A percentile compares a stretch with the other conserved stretches of the same genome.
phyloP scores from a whole-genome alignment of 2,797 vertebrate species.

The Falco concolor region DNA sequence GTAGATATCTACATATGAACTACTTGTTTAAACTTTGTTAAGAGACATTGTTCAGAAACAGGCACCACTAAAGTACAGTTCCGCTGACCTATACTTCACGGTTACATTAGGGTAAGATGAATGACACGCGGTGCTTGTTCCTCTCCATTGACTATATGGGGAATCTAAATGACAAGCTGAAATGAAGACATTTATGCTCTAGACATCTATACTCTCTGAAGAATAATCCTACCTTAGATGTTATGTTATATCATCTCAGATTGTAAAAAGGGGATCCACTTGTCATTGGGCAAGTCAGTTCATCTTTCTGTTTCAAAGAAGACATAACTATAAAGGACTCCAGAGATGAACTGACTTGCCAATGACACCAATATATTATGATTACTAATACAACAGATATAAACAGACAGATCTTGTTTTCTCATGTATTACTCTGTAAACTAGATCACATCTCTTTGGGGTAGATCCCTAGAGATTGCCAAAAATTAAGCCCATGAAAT shows the following conservation, averaged over 20 bases:
- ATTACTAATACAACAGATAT: not conserved
- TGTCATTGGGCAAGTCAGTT: not conserved
- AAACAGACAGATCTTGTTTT: not conserved
- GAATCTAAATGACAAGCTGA: conserved; percentile 5
- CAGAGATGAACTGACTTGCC: not conserved
- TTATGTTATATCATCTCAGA: rapidly evolving
- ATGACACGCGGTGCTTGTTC: not conserved
- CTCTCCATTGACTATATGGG: not conserved
- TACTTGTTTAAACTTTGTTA: not conserved
- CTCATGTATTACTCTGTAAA: not conserved
- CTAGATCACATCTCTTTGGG: not conserved
- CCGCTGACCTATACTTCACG: conserved; percentile 21
- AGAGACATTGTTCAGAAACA: not conserved
- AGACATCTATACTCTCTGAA: not conserved
- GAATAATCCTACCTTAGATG: not conserved
- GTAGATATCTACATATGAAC: not conserved
- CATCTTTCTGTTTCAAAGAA: not conserved
- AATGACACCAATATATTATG: not conserved
- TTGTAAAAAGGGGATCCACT: not conserved
- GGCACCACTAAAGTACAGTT: not conserved
- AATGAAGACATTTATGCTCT: not conserved
- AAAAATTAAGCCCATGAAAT: not conserved
- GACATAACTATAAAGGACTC: not conserved
- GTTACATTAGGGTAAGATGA: not conserved
- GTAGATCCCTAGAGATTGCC: not conserved